A percentile compares a stretch with the other conserved stretches of the same genome.
Evolutionary conservation across 1,140 invertebrate species (phyloP).

Genomic region (Hycleus cichorii): DNA sequence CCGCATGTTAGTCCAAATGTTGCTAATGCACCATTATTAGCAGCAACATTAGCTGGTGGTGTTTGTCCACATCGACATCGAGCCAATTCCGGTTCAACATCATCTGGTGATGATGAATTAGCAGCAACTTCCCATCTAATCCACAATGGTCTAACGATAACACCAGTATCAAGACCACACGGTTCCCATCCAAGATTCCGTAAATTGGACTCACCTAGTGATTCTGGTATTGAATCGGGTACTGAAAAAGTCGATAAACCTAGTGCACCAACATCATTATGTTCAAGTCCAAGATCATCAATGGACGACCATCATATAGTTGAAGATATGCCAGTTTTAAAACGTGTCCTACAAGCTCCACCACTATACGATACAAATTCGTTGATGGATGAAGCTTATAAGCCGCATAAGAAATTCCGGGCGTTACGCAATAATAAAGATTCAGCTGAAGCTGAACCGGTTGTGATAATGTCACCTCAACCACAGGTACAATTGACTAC

Average conservation of each 20-base stretch:
- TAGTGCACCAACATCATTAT: constrained; percentile 67
- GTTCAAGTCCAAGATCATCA: constrained; percentile 78
- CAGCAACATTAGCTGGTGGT: constrained; percentile 66
- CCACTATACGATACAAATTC: constrained; percentile 82
- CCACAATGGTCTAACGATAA: constrained; percentile 58
- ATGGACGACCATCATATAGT: constrained; percentile 71
- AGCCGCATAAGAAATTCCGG: constrained; percentile 91
- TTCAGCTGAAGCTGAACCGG: constrained; percentile 65
- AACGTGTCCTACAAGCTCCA: constrained; percentile 83
- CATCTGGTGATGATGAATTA: constrained; percentile 69
- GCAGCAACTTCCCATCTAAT: constrained; percentile 57
- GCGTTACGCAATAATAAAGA: constrained; percentile 65
- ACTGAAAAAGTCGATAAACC: constrained; percentile 75
- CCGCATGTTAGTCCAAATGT: constrained; percentile 45
- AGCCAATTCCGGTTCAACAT: constrained; percentile 67
- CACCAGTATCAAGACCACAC: constrained; percentile 51
- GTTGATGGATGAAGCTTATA: constrained; percentile 89
- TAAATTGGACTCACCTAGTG: constrained; percentile 81
- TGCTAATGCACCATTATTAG: constrained; percentile 60
- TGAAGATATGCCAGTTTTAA: constrained; percentile 89
- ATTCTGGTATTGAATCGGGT: constrained; percentile 89
- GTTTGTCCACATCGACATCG: constrained; percentile 58
- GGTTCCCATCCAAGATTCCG: constrained; percentile 52
- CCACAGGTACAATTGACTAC: constrained; percentile 36
- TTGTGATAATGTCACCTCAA: constrained; percentile 36